Base-by-base conservation (phyloP, 2,888 invertebrate genomes). In the Andrena trimmerana region DNA sequence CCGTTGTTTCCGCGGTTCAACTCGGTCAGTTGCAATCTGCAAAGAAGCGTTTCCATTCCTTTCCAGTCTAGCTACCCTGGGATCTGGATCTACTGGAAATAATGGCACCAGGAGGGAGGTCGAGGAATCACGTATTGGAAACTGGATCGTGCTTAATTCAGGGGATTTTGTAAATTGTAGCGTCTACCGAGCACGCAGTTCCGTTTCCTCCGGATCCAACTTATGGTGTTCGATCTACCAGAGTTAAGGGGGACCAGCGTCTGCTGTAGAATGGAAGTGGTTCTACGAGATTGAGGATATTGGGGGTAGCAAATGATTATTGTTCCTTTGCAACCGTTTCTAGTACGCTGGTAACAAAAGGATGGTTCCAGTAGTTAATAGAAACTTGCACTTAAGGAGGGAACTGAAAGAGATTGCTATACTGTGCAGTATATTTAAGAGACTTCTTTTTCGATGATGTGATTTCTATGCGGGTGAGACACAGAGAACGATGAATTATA, bases 1-100 rank as follows among this genome's bases (percentile, higher is more conserved):
- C 48, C 31, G 33, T 67, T n/a, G 42, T 62, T 72, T 20, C 16
- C 42, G 13, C 20, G 36, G 72, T 57, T 27, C 57, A 10, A 65
- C 31, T 50, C 76, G 69, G 54, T 48, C 75, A 54, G 33, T 68
- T 36, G n/a, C 59, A 10, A 42, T 42, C 42, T 13, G 6, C 20
- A 24, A 13, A 31, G 10, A 2, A 50, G 5, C 27, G 27, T 50
- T 63, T 33, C 69, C 48, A n/a, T 48, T 60, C 50, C 24, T 60
- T 63, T 70, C 62, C 33, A 57, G 5, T 33, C 42, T 7, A 42
- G 20, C 13, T 36, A 36, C 33, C 8, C 24, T 50, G 33, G 16
- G 5, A 16, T 24, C 31, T 54, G 3, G 13, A 29, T 20, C 20
- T 48, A 42, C 20, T 10, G 54, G n/a, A 42, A 42, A 29, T 57